Conservation (phyloP, 2,797 vertebrate genomes). For the Cygnus olor region DNA sequence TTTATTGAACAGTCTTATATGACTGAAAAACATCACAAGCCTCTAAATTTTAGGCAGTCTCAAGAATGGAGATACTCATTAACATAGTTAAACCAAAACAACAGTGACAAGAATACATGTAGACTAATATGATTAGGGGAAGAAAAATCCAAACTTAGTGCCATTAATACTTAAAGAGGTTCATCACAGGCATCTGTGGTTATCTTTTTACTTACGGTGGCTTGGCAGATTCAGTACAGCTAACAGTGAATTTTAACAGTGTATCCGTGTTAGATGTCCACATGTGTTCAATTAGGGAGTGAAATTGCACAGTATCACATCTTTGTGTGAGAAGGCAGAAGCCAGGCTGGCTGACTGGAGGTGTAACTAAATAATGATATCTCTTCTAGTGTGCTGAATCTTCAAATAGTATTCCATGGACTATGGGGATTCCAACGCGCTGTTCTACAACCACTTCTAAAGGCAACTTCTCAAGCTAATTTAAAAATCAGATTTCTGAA, state of each 20-base stretch:
- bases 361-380: not conserved
- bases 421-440: not conserved
- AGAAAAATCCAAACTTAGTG: not conserved
- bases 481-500: not conserved
- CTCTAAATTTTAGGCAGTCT: not conserved
- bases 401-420: not conserved
- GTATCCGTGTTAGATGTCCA: not conserved
- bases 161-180: not conserved
- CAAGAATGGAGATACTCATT: not conserved
- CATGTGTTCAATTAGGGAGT: not conserved
- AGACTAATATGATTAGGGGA: not conserved
- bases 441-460: not conserved
- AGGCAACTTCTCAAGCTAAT: not conserved
- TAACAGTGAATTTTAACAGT: not conserved
- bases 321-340: not conserved
- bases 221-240: not conserved
- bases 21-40: not conserved
- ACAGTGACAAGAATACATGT: not conserved
- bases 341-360: not conserved
- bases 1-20: not conserved
- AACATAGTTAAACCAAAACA: not conserved
- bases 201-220: not conserved
- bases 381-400: not conserved
- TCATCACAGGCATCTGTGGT: not conserved
- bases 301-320: rapidly evolving